Evolutionary conservation across 1,140 invertebrate genomes (phyloP).

Genomic region (Hesperophylax magnus): DNA sequence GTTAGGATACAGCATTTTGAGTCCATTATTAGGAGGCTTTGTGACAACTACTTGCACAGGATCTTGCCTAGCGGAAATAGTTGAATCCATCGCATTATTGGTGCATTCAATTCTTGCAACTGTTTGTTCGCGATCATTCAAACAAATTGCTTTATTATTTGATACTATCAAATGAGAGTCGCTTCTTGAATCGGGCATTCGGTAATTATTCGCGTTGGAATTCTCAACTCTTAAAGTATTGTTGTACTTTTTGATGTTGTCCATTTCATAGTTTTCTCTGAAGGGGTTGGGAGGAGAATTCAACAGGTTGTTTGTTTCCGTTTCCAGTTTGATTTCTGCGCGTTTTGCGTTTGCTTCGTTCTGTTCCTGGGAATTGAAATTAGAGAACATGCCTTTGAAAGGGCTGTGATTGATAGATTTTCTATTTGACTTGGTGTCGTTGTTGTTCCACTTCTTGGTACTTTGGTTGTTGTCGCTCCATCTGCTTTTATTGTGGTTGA

Average conservation of each 20-base stretch:
- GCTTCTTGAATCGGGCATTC: constrained; percentile 48
- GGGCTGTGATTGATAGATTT: constrained; percentile 32
- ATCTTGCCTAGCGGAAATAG: background rate
- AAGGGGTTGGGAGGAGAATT: background rate
- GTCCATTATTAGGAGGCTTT: constrained; percentile 43
- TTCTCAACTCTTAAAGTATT: constrained; percentile 28
- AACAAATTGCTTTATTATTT: constrained; percentile 2
- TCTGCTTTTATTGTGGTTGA: constrained; percentile 44
- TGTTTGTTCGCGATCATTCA: background rate
- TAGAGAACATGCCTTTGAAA: constrained; percentile 44
- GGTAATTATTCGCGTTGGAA: constrained; percentile 17
- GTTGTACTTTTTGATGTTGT: constrained; percentile 35
- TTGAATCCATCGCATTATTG: background rate
- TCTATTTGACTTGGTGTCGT: constrained; percentile 5
- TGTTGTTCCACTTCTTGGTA: constrained; percentile 45
- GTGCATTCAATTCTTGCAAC: constrained; percentile 1
- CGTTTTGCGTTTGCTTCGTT: constrained; percentile 17
- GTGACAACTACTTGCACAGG: constrained; percentile 42
- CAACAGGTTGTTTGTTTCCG: constrained; percentile 50
- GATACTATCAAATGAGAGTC: constrained; percentile 31
- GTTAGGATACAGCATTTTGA: constrained; percentile 45
- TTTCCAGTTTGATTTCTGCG: constrained; percentile 48
- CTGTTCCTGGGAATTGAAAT: constrained; percentile 29
- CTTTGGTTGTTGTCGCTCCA: constrained; percentile 39
- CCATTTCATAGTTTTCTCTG: constrained; percentile 38